These are phyloP conservation scores for Lithophane semibrunnea DNA, from an alignment of 2,888 invertebrate species.

Conservation along the genomic window DNA sequence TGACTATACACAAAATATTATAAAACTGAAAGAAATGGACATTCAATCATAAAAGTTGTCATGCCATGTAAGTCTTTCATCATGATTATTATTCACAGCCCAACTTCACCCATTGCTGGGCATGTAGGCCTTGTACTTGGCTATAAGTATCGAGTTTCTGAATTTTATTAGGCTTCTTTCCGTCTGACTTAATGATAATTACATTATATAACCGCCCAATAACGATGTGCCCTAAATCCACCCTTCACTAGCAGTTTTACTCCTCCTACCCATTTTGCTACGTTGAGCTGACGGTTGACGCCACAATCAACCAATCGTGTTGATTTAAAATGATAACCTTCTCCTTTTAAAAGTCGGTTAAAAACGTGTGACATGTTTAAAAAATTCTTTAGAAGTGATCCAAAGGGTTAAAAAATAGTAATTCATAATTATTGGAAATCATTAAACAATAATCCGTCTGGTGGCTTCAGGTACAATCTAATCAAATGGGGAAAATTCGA, in stretches of 20 bases:
- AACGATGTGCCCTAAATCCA: neutral
- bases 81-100: neutral
- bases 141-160: neutral
- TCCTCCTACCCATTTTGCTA: neutral
- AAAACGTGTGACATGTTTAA: neutral
- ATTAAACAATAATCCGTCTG: neutral
- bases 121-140: neutral
- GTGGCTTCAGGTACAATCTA: conserved; percentile 4
- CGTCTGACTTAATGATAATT: conserved; percentile 21
- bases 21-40: neutral
- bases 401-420: too few species aligned
- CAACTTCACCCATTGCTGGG: neutral
- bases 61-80: neutral
- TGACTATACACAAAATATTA: neutral
- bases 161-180: conserved; percentile 24
- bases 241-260: too few species aligned
- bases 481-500: conserved; percentile 24
- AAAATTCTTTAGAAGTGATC: neutral
- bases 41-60: neutral
- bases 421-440: too few species aligned
- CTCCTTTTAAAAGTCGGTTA: too few species aligned
- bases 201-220: conserved; percentile 9
- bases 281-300: neutral
- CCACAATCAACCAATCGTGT: neutral
- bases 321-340: too few species aligned